Evolutionary conservation across 2,888 invertebrate genomes (phyloP), one percentile per base, ranked within the genome.

Genomic region (Pelosia muscerda): DNA sequence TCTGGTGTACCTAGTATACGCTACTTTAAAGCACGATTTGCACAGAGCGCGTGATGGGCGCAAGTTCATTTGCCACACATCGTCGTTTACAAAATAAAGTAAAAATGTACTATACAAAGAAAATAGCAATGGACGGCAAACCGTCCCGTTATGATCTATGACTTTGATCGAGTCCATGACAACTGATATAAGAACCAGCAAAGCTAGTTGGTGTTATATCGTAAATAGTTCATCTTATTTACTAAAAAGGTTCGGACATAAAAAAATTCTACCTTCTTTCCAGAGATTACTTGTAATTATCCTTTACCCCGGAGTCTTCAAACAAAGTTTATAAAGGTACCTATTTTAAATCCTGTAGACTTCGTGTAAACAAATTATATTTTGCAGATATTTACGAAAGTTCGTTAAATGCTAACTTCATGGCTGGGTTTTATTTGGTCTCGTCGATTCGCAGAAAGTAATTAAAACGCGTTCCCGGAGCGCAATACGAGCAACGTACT

Each of bases 251-350:
- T 19, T 42, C 42, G 42, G 42, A 42, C 42, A 42, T 42, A 42
- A 42, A 42, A 42, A 42, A 19, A 19, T 15, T n/a, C 5, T 19
- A 42, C 5, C 42, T 19, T 42, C 15, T 42, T 5, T 13, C 42
- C 15, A 8, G 8, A 49, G 49, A 49, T 49, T 49, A n/a, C 49
- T 49, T n/a, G n/a, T 49, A 19, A 49, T 49, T 13, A n/a, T 26
- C 28, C 28, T 53, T 28, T 61, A 11, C 15, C 55, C 23, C 23
- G 10, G 19, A 62, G 62, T 77, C 81, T 86, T 86, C 86, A 87
- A 87, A 88, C 87, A 89, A 85, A 87, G 81, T 84, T 85, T 86
- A 87, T 83, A 28, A 85, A 83, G 69, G 75, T 79, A 81, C 80
- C 81, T 86, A 84, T 84, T 86, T 82, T 85, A 84, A 78, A 81